Evolutionary conservation across 2,797 vertebrate genomes (phyloP).

Genomic region (Cyprinodon diabolis): DNA sequence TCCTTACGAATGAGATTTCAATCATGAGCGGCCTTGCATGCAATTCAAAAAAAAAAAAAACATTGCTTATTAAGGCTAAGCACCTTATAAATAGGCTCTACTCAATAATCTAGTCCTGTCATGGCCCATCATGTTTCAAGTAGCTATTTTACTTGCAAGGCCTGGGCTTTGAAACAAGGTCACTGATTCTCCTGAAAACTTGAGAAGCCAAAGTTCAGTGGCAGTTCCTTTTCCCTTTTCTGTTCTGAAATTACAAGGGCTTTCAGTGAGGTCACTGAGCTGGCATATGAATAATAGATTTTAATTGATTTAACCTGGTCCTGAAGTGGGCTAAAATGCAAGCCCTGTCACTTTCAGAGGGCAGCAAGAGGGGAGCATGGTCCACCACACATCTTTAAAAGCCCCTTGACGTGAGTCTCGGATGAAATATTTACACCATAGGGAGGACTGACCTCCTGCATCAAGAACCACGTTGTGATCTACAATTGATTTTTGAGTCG

Average conservation of each 20-base stretch:
- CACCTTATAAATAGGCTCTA: conserved; percentile 34
- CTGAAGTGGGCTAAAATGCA: conserved; percentile 90
- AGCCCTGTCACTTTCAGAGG: conserved; percentile 90
- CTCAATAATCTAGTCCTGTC: conserved; percentile 30
- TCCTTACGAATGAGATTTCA: conserved; percentile 42
- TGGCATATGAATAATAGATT: conserved; percentile 93
- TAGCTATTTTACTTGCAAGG: conserved; percentile 60
- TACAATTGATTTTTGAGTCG: conserved; percentile 93
- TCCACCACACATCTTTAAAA: conserved; percentile 92
- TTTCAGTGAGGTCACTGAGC: conserved; percentile 73
- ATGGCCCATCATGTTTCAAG: conserved; percentile 46
- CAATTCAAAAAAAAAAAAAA: conserved; percentile 8
- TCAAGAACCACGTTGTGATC: conserved; percentile 89
- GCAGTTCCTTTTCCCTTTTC: conserved; percentile 65
- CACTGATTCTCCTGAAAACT: conserved; percentile 66
- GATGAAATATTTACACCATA: conserved; percentile 93
- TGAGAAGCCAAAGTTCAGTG: conserved; percentile 70
- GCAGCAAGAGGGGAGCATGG: conserved; percentile 84
- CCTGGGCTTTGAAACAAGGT: conserved; percentile 69
- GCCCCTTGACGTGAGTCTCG: conserved; percentile 88
- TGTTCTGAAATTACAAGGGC: conserved; percentile 74
- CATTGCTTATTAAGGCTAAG: conserved; percentile 41
- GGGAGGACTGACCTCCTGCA: conserved; percentile 88
- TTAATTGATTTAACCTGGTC: conserved; percentile 97
- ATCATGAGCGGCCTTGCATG: conserved; percentile 32